A percentile compares a stretch with the other conserved stretches of the same genome.
phyloP scores from a whole-genome alignment of 2,888 invertebrate genomes.

The Diabrotica balteata region DNA sequence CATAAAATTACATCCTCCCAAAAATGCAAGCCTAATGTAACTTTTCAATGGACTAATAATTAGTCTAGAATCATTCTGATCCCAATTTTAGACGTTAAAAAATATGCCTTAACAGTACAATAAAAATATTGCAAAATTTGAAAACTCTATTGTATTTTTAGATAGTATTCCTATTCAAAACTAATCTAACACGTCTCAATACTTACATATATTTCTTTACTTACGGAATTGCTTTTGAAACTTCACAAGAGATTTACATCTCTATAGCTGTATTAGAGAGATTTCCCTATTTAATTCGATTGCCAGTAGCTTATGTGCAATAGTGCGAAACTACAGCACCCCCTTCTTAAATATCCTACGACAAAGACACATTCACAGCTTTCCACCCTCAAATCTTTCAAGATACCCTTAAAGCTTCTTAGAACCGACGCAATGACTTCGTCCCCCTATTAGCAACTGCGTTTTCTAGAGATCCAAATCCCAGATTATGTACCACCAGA shows the following conservation, averaged over 20 bases:
- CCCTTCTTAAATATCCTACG: constrained; percentile 6
- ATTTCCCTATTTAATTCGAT: no score
- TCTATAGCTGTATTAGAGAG: no score
- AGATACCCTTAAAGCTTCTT: not conserved
- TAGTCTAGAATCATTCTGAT: no score
- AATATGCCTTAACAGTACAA: no score
- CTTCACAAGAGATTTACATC: not conserved
- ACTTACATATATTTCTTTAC: not conserved
- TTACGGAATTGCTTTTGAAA: not conserved
- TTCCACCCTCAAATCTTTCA: constrained; percentile 7
- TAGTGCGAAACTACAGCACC: not conserved
- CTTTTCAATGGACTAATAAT: no score
- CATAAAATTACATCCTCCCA: no score
- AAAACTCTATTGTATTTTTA: no score
- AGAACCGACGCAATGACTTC: constrained; percentile 15
- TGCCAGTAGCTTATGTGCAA: no score
- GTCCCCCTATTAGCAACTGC: constrained; percentile 23
- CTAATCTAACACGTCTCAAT: not conserved
- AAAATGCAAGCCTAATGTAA: no score
- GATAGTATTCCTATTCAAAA: not conserved
- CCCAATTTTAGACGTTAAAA: no score
- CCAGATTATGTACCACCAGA: constrained; percentile 29
- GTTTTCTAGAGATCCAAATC: constrained; percentile 27
- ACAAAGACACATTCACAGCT: constrained; percentile 7
- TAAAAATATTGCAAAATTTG: no score